Percentiles rank a stretch among this genome's conserved stretches.
These are phyloP conservation scores for Pantherophis alleghaniensis DNA, from an alignment of 2,797 vertebrate species.

Conservation along the genomic window DNA sequence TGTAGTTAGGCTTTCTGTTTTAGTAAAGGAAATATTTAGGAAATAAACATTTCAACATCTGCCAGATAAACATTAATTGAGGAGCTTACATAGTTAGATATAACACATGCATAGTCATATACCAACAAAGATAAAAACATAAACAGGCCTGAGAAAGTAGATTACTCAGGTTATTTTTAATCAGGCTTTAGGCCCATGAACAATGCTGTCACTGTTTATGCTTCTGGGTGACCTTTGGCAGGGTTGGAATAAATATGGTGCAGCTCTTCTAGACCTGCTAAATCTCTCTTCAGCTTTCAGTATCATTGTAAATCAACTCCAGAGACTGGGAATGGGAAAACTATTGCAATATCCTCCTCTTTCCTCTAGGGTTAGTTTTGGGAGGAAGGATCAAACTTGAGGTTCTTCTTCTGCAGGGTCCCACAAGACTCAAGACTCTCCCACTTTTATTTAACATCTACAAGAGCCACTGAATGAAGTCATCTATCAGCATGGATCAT, in stretches of 20 bases:
- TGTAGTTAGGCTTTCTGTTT: neutral
- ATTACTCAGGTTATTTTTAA: neutral
- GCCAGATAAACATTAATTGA: neutral
- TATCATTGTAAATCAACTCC: too few species aligned
- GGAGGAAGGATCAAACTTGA: neutral
- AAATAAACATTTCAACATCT: neutral
- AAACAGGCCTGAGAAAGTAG: neutral
- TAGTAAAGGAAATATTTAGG: neutral
- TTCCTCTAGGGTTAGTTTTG: neutral
- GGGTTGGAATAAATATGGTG: too few species aligned
- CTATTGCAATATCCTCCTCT: too few species aligned
- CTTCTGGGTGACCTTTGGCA: too few species aligned
- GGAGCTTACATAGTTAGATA: neutral
- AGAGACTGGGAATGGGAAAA: too few species aligned
- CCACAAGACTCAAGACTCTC: neutral
- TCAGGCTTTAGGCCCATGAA: neutral
- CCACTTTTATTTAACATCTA: neutral
- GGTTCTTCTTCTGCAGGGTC: neutral
- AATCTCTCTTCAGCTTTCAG: too few species aligned
- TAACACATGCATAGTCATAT: neutral
- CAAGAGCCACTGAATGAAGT: neutral
- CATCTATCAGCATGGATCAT: neutral
- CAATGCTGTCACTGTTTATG: neutral
- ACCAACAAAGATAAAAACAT: neutral
- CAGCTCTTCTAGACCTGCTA: too few species aligned